Percentiles rank a stretch among this genome's conserved stretches.
phyloP scores from a whole-genome alignment of 2,113 vertebrate genomes.

The Serranochromis macrocephalus region DNA sequence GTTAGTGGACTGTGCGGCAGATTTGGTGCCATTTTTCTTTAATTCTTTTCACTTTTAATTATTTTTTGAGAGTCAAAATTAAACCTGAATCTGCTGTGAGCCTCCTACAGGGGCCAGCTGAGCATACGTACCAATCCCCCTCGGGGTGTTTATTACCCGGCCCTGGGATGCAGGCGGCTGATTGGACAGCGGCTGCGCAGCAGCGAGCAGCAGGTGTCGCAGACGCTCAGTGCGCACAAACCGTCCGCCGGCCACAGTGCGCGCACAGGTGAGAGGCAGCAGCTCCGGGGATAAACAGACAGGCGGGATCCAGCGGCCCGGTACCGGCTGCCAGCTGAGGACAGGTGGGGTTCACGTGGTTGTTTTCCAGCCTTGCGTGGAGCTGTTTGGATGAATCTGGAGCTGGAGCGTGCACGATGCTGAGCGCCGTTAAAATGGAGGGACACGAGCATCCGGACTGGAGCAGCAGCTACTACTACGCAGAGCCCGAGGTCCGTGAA shows the following conservation, averaged over 20 bases:
- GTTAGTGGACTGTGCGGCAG: not conserved
- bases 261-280: not conserved
- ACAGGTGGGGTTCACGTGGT: not conserved
- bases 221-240: conserved; percentile 63
- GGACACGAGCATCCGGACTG: conserved; percentile 89
- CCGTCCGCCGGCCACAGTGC: conserved; percentile 40
- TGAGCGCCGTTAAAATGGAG: conserved; percentile 94
- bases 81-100: not conserved
- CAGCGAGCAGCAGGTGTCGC: conserved; percentile 22
- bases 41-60: not conserved
- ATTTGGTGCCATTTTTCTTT: not conserved
- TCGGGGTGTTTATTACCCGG: not conserved
- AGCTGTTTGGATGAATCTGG: not conserved
- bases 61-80: not conserved
- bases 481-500: conserved; percentile 79
- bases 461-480: conserved; percentile 85
- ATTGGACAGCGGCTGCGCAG: conserved; percentile 1
- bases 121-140: too few species aligned
- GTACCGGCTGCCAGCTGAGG: not conserved
- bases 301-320: not conserved
- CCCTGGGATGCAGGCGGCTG: not conserved
- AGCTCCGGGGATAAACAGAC: not conserved
- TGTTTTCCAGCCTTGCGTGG: not conserved
- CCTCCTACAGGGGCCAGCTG: not conserved
- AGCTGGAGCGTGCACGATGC: conserved; percentile 71